Conservation (phyloP, 1,140 invertebrate genomes). For the Tenebrio molitor region DNA sequence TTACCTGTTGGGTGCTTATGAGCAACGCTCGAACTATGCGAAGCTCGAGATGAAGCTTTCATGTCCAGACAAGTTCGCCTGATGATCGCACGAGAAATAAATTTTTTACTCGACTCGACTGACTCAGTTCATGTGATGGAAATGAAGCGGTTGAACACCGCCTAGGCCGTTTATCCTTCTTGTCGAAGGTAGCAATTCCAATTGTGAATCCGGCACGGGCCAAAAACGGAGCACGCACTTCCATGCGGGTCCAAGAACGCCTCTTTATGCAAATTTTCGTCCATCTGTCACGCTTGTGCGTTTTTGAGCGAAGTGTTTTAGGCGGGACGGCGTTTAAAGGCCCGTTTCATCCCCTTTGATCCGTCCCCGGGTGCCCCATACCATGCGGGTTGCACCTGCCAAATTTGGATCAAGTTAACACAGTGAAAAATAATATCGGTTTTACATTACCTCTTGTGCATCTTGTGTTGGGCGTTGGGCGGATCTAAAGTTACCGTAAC, state of each 20-base stretch:
- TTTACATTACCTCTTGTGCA: slow-evolving; percentile 1
- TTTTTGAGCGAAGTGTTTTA: slow-evolving; percentile 20
- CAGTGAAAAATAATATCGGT: slow-evolving; percentile 22
- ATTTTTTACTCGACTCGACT: neutral
- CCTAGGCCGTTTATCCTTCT: too few relatives aligned
- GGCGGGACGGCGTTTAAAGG: slow-evolving; percentile 15
- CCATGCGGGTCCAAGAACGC: slow-evolving; percentile 7
- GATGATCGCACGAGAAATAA: neutral
- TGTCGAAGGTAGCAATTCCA: neutral
- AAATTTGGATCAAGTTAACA: slow-evolving; percentile 32
- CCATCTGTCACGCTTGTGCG: slow-evolving; percentile 23
- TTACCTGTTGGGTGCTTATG: neutral
- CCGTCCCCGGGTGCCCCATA: neutral
- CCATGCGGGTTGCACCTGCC: slow-evolving; percentile 33
- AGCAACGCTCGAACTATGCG: slow-evolving; percentile 17
- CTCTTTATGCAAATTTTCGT: slow-evolving; percentile 31
- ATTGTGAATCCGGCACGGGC: slow-evolving; percentile 28
- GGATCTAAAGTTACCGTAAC: slow-evolving; percentile 14
- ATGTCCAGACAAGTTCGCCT: neutral
- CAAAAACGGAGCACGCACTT: neutral
- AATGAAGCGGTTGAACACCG: too few relatives aligned
- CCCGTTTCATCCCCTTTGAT: slow-evolving; percentile 23
- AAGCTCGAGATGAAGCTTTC: slow-evolving; percentile 16
- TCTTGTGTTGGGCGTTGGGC: slow-evolving; percentile 4
- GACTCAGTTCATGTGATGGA: too few relatives aligned